Conservation (phyloP, 64 coral and sea anemone genomes). For the Trachythela sp. region DNA sequence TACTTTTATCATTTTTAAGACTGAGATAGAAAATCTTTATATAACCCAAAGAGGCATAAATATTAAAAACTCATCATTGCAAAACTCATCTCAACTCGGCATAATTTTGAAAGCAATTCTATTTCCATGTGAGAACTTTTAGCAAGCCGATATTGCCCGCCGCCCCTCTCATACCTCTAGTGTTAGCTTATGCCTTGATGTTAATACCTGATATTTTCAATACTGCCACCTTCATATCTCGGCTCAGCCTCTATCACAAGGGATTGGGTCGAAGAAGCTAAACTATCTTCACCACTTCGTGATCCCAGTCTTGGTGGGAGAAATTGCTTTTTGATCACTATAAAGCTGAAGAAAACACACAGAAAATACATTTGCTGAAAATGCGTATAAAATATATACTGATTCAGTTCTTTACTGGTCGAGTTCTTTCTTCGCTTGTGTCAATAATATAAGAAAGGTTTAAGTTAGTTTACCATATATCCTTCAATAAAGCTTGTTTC, state of each 20-base stretch:
- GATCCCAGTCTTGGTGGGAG: neutral
- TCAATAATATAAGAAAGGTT: neutral
- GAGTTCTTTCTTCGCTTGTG: neutral
- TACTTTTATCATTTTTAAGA: too few species aligned
- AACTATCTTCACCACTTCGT: neutral
- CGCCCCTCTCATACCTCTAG: too few species aligned
- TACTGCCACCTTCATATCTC: neutral
- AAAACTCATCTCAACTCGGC: too few species aligned
- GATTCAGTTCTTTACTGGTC: neutral
- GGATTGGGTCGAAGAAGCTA: conserved; percentile 10
- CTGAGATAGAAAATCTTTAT: too few species aligned
- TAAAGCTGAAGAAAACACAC: neutral
- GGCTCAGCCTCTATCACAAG: neutral
- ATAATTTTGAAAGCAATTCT: too few species aligned
- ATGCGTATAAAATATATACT: neutral
- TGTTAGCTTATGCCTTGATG: too few species aligned
- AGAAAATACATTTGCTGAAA: neutral
- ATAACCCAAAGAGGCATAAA: too few species aligned
- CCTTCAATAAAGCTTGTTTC: conserved; percentile 86
- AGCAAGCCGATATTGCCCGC: too few species aligned
- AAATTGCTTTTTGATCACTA: neutral
- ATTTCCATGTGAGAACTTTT: too few species aligned
- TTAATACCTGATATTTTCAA: conserved; percentile 6
- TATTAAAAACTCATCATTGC: too few species aligned
- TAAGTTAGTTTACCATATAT: conserved; percentile 53